A percentile compares a stretch with the other conserved stretches of the same genome.
Conservation (phyloP, 2,888 invertebrate genomes). For the Salpingus planirostris region DNA sequence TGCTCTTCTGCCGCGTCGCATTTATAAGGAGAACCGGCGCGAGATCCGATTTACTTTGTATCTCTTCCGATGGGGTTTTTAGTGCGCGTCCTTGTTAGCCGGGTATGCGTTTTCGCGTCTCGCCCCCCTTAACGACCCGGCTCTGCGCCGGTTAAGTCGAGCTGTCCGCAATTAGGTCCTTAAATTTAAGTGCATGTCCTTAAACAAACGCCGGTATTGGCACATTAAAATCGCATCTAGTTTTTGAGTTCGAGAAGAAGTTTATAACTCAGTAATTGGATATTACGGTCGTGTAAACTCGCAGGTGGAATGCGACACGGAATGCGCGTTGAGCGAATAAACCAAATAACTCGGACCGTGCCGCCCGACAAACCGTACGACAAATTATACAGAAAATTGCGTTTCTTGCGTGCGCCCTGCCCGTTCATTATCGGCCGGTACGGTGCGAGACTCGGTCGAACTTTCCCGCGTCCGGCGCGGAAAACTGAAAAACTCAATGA, state of each 20-base stretch:
- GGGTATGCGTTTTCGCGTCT: no score
- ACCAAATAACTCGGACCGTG: slow-evolving; percentile 23
- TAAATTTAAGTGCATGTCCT: slow-evolving; percentile 16
- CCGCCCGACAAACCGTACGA: slow-evolving; percentile 16
- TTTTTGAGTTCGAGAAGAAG: slow-evolving; percentile 24
- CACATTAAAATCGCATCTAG: slow-evolving; percentile 27
- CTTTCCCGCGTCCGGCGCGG: no score
- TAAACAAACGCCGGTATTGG: slow-evolving; percentile 16
- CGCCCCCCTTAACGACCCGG: slow-evolving; percentile 1
- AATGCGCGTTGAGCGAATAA: slow-evolving; percentile 32
- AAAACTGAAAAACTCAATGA: no score
- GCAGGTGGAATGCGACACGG: slow-evolving; percentile 34
- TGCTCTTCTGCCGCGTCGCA: no score
- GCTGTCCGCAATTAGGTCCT: slow-evolving; percentile 14
- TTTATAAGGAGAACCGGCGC: no score
- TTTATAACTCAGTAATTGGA: slow-evolving; percentile 37
- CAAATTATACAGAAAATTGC: slow-evolving; percentile 21
- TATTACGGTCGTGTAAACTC: slow-evolving; percentile 38
- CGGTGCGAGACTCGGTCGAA: no score
- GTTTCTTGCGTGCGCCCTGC: slow-evolving; percentile 13
- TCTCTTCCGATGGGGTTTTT: no score
- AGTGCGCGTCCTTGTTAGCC: no score
- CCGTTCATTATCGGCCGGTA: background rate
- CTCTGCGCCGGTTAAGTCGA: slow-evolving; percentile 2
- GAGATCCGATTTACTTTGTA: no score